Percentiles rank a stretch among this genome's conserved stretches.
Evolutionary conservation across 2,113 vertebrate species (phyloP).

Genomic region (Catharus fuscescens): DNA sequence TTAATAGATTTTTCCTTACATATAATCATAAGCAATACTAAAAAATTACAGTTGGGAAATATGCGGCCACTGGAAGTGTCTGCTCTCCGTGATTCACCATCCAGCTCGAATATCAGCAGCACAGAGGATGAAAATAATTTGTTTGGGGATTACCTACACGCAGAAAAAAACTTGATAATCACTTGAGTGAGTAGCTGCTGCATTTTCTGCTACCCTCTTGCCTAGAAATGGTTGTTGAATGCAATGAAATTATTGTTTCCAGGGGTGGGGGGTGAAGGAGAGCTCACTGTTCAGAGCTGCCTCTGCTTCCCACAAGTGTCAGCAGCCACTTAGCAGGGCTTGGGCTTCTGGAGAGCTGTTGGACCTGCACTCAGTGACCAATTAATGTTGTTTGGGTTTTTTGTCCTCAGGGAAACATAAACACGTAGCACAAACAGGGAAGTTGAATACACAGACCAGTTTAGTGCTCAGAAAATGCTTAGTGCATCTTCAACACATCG

Average conservation of each 20-base stretch:
- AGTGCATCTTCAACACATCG: not conserved
- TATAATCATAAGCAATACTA: not conserved
- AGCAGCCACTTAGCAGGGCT: not conserved
- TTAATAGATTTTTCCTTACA: conserved; percentile 27
- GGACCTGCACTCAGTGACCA: not conserved
- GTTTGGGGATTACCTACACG: not conserved
- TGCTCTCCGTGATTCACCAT: accelerated
- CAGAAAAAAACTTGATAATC: conserved; percentile 7
- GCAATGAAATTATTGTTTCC: not conserved
- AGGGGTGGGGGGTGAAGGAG: not conserved
- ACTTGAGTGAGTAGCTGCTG: not conserved
- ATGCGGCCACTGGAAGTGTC: accelerated
- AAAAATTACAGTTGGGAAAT: not conserved
- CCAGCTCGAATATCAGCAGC: not conserved
- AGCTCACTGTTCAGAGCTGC: not conserved
- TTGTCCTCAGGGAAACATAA: not conserved
- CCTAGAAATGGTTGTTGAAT: not conserved
- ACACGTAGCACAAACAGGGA: not conserved
- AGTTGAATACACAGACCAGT: not conserved
- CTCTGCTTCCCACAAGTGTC: not conserved
- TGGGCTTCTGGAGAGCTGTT: accelerated
- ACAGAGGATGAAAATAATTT: conserved; percentile 22
- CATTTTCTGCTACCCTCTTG: not conserved
- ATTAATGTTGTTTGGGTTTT: not conserved
- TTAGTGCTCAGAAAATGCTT: not conserved